Base-by-base conservation (phyloP, 2,113 vertebrate genomes). In the Callorhinus ursinus region DNA sequence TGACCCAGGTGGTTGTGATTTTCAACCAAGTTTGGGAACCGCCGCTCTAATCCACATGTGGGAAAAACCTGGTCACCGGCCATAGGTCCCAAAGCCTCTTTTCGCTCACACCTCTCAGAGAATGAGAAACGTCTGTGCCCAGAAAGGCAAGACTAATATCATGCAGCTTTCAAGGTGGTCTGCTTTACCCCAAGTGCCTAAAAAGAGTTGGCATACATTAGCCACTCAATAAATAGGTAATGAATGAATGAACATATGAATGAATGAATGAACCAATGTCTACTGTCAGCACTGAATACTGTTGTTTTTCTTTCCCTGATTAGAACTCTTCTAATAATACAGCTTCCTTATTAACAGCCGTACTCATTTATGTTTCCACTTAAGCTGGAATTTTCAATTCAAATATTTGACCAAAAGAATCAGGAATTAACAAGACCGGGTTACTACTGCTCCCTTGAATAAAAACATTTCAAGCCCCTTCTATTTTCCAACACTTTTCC, bases 1-100 rank as follows among this genome's bases (percentile, higher is more conserved):
- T 59, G 31, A 76, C 4, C 31, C 92, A 96, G n/a, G 57, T 97
- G 74, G 61, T 88, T 92, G 49, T 93, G 39, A 97, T 96, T 97
- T 95, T 84, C 76, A 93, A 63, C 31, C 51, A 87, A 84, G 55
- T 93, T 95, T 81, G 55, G 72, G 82, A 90, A 86, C 39, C n/a
- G 59, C 12, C 83, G 36, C 39, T 96, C n/a, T 94, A 89, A 83
- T 51, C 36, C 59, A 93, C 55, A 57, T 42, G 74, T 92, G 80
- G 79, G 53, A 83, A 96, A 97, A 93, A 46, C 59, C 39, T 28
- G 33, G 85, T 93, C 88, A 93, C 79, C 1, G 19, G 31, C 49
- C 7, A 7, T 14, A 39, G 49, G 59, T 72, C 77, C n/a, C 79
- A 76, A 49, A 91, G 33, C 46, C 88, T 61, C 91, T 57, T 88